A percentile compares a stretch with the other conserved stretches of the same genome.
Conservation (phyloP, 2,888 invertebrate genomes). For the Agriopis aurantiaria region DNA sequence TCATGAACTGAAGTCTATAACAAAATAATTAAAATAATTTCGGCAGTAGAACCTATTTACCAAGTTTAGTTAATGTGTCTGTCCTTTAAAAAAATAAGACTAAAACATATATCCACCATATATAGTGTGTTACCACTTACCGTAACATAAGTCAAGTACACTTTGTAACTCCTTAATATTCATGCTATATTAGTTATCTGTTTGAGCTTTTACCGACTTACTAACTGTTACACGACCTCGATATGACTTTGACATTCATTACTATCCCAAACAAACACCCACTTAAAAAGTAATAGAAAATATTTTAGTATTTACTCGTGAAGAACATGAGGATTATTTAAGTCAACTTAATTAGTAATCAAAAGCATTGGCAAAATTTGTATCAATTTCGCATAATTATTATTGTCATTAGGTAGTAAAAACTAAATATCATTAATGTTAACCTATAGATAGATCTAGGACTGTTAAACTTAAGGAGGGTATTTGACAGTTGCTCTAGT, state of each 20-base stretch:
- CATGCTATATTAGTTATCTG: slow-evolving; percentile 54
- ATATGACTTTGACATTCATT: slow-evolving; percentile 63
- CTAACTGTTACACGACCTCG: slow-evolving; percentile 79
- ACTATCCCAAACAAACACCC: slow-evolving; percentile 39
- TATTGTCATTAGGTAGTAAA: background rate
- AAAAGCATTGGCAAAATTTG: background rate
- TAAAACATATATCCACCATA: slow-evolving; percentile 2
- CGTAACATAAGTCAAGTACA: slow-evolving; percentile 22
- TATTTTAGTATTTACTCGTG: slow-evolving; percentile 22
- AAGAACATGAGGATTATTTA: slow-evolving; percentile 14
- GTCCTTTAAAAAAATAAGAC: slow-evolving; percentile 1
- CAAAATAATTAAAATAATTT: background rate
- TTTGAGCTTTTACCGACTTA: slow-evolving; percentile 78
- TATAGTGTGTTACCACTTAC: slow-evolving; percentile 23
- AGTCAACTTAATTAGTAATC: slow-evolving; percentile 18
- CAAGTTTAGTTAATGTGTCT: background rate
- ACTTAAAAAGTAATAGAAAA: slow-evolving; percentile 35
- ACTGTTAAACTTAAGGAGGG: no score
- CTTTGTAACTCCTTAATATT: slow-evolving; percentile 34
- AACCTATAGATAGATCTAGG: no score
- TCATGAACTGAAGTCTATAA: background rate
- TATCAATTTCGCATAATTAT: background rate
- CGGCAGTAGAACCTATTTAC: background rate
- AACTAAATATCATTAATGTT: no score
- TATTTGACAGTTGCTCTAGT: background rate